phyloP scores from a whole-genome alignment of 2,113 vertebrate genomes.

The Pipa parva region DNA sequence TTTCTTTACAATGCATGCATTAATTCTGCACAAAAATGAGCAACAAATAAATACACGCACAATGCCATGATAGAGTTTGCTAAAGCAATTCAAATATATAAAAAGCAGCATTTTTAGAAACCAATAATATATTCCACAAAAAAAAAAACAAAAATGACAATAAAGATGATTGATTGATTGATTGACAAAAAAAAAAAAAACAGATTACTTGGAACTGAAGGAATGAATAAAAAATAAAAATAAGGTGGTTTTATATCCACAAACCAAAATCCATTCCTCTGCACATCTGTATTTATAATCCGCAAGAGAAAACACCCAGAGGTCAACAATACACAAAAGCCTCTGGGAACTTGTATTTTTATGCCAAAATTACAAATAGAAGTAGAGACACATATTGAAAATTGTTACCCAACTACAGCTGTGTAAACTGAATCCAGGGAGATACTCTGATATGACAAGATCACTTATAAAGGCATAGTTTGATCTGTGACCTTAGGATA shows the following conservation, averaged over 20 bases:
- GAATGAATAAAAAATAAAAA: too few species aligned
- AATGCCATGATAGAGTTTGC: too few species aligned
- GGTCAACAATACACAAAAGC: not conserved
- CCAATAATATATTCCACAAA: too few species aligned
- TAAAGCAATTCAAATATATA: too few species aligned
- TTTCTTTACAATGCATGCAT: too few species aligned
- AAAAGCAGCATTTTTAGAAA: too few species aligned
- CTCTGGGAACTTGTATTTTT: constrained; percentile 13
- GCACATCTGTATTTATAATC: not conserved
- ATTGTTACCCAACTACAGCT: constrained; percentile 25
- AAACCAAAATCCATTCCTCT: not conserved
- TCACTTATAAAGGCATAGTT: constrained; percentile 6
- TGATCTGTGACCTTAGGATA: constrained; percentile 27
- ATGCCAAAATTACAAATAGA: constrained; percentile 22
- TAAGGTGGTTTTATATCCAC: not conserved
- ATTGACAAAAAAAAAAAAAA: too few species aligned
- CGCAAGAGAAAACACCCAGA: not conserved
- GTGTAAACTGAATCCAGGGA: constrained; percentile 28
- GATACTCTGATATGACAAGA: constrained; percentile 25
- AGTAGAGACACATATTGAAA: constrained; percentile 17
- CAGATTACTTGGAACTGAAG: too few species aligned
- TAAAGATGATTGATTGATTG: too few species aligned
- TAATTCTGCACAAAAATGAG: too few species aligned
- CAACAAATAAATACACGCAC: too few species aligned
- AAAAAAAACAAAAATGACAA: too few species aligned